Evolutionary conservation across 2,888 invertebrate genomes (phyloP), one percentile per base, ranked within the genome.

Genomic region (Drosophila nigricruria): DNA sequence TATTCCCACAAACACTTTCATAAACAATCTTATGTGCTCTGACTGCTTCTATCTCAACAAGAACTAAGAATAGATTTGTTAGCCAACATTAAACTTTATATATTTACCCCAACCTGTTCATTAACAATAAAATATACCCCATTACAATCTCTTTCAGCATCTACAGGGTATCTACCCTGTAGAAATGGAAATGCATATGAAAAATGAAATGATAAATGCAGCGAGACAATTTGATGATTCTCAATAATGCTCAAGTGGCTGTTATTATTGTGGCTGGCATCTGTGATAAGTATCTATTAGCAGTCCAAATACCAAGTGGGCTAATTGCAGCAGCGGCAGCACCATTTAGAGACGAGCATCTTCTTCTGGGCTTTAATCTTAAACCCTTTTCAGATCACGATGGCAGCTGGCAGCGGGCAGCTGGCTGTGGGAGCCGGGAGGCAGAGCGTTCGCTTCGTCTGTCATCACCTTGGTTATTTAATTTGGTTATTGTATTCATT

Each of bases 401-500:
- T 14, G 20, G 65, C 34, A 53, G 58, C 70, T 53, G 53, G 36
- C 53, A 53, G 58, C 70, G 36, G 53, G 36, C 53, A 70, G 64
- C 62, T 70, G 73, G 25, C 52, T 73, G 71, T 20, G 56, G 50
- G 36, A 53, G 64, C 49, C 54, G 32, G 69, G 23, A 53, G 45
- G 54, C 62, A 47, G 30, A 2, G n/a, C 25, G 16, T 1, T 47
- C 52, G 18, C 34, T 43, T 32, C 38, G 61, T 63, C 67, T 77
- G 81, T 79, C 82, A 89, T 91, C 78, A 77, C 90, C 88, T 88
- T 88, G 90, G 89, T 81, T 89, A 89, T 89, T 90, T 90, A 90
- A 91, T 90, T 90, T 92, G 85, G 92, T 91, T 91, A 92, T 92
- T 92, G 92, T 92, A 92, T 92, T 92, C 91, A 92, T 92, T 92